Evolutionary conservation across 2,797 vertebrate genomes (phyloP).

Genomic region (Phataginus tricuspis): DNA sequence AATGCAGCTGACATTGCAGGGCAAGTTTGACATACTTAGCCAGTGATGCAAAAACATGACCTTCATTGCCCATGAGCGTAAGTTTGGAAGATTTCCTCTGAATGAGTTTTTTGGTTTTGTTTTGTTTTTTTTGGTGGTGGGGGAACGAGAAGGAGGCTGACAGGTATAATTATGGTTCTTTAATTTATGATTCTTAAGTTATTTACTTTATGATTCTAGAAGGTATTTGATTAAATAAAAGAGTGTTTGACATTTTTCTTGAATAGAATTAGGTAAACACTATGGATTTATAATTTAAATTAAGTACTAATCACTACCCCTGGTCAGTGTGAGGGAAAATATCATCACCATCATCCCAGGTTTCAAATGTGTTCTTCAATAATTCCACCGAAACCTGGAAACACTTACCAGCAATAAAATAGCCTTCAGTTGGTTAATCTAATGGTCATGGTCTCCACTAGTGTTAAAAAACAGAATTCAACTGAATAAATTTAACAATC

Average conservation of each 20-base stretch:
- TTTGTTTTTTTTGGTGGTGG: neutral
- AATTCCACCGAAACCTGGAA: neutral
- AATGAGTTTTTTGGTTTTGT: conserved; percentile 68
- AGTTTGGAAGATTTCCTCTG: conserved; percentile 73
- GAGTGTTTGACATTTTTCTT: conserved; percentile 68
- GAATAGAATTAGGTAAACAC: conserved; percentile 72
- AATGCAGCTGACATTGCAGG: conserved; percentile 85
- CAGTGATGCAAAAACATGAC: conserved; percentile 78
- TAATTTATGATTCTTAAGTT: conserved; percentile 70
- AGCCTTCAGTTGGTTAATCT: neutral
- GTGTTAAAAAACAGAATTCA: neutral
- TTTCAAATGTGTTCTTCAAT: conserved; percentile 32
- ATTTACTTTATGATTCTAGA: conserved; percentile 69
- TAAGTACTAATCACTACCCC: neutral
- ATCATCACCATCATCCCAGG: neutral
- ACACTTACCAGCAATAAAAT: neutral
- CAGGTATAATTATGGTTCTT: conserved; percentile 72
- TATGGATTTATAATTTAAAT: conserved; percentile 45
- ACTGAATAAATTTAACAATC: neutral
- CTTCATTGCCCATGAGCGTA: conserved; percentile 72
- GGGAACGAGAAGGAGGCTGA: neutral
- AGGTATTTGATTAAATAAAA: conserved; percentile 62
- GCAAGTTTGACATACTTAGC: conserved; percentile 84
- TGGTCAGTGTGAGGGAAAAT: neutral
- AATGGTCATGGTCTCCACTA: neutral